phyloP scores from a whole-genome alignment of 2,113 vertebrate genomes.

The Cebidichthys violaceus region DNA sequence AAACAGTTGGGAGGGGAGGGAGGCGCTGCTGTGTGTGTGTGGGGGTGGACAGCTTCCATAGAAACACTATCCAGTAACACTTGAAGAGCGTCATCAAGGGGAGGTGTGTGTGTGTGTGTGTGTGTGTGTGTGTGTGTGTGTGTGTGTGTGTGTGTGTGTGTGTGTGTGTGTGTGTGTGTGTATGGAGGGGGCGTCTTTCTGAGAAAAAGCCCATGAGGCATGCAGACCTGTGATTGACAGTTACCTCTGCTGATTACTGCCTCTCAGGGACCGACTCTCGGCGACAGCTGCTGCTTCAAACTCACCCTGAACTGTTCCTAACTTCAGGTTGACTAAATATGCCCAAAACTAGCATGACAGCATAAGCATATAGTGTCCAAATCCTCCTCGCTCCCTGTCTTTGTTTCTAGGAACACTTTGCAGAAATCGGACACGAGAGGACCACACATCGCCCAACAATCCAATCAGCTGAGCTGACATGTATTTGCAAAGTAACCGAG shows the following conservation, averaged over 20 bases:
- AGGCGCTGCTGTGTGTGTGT: constrained; percentile 49
- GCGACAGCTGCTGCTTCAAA: constrained; percentile 75
- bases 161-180: constrained; percentile 39
- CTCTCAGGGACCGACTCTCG: constrained; percentile 60
- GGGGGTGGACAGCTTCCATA: constrained; percentile 75
- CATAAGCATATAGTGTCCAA: constrained; percentile 28
- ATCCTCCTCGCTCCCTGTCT: constrained; percentile 12
- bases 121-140: constrained; percentile 15
- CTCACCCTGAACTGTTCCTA: constrained; percentile 59
- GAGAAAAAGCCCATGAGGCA: constrained; percentile 74
- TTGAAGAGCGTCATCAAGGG: constrained; percentile 76
- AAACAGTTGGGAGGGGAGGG: constrained; percentile 70
- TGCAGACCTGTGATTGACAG: constrained; percentile 75
- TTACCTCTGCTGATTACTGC: constrained; percentile 74
- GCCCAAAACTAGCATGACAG: constrained; percentile 52
- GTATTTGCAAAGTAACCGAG: constrained; percentile 52
- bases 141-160: constrained; percentile 52
- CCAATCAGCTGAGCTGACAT: constrained; percentile 35
- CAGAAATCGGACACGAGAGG: constrained; percentile 38
- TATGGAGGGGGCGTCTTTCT: constrained; percentile 62
- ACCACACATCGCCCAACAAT: background rate
- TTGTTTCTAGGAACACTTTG: constrained; percentile 27
- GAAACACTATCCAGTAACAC: constrained; percentile 78
- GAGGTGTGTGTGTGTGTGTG: constrained; percentile 52
- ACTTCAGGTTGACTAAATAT: constrained; percentile 63